These are phyloP conservation scores for Chydorus sphaericus DNA, from an alignment of 2,888 invertebrate genomes.

Conservation along the genomic window DNA sequence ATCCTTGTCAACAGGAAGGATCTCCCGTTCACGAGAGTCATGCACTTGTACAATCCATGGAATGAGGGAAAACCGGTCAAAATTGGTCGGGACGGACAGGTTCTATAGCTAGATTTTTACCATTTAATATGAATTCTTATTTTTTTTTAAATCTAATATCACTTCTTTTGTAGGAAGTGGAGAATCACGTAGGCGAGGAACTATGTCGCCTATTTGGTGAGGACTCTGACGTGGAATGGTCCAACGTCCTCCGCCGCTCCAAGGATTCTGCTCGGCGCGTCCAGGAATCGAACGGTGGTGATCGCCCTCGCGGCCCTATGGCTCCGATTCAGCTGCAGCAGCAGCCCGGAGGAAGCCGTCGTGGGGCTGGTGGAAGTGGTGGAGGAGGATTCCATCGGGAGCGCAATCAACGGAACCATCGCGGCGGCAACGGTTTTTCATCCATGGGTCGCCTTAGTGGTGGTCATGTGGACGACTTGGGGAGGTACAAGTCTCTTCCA, in stretches of 20 bases:
- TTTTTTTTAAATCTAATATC: constrained; percentile 7
- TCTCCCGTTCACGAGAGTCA: constrained; percentile 76
- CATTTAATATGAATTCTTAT: not conserved
- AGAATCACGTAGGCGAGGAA: constrained; percentile 87
- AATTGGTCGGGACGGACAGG: constrained; percentile 89
- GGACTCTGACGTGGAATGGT: constrained; percentile 78
- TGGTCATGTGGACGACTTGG: constrained; percentile 10
- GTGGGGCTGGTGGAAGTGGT: constrained; percentile 32
- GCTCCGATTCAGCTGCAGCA: constrained; percentile 15
- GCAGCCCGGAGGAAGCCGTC: constrained; percentile 1
- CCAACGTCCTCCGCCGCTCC: constrained; percentile 67
- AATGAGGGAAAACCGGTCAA: constrained; percentile 97
- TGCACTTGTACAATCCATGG: constrained; percentile 92
- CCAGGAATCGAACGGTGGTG: constrained; percentile 33
- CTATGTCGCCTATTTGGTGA: constrained; percentile 84
- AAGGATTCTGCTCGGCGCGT: constrained; percentile 54
- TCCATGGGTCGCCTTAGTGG: not conserved
- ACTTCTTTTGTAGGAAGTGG: constrained; percentile 60
- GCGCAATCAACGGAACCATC: constrained; percentile 16
- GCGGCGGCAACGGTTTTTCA: constrained; percentile 18
- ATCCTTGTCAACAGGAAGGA: constrained; percentile 70
- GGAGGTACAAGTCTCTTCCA: constrained; percentile 6
- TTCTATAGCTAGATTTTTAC: constrained; percentile 18
- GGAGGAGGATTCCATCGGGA: constrained; percentile 34
- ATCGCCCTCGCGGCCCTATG: constrained; percentile 33